These are phyloP conservation scores for Marmota flaviventris DNA, from an alignment of 2,113 vertebrate species.

Conservation along the genomic window DNA sequence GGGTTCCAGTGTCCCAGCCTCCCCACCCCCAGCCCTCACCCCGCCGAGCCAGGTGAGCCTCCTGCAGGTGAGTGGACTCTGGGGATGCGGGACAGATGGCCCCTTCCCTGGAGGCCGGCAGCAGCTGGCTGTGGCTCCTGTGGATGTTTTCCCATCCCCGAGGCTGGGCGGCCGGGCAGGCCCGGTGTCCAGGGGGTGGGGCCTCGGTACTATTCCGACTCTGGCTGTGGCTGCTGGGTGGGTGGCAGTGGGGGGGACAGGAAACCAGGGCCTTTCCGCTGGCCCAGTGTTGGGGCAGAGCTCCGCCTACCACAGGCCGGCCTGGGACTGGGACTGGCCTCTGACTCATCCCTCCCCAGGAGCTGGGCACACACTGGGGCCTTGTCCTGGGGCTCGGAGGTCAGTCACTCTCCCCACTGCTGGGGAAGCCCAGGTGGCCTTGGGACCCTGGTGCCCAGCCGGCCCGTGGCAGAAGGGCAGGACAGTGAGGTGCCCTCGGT, in stretches of 20 bases:
- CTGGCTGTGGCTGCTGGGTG: background rate
- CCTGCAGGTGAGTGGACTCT: background rate
- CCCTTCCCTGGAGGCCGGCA: background rate
- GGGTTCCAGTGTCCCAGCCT: background rate
- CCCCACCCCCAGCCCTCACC: too few relatives aligned
- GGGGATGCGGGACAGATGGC: background rate
- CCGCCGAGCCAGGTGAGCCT: background rate
- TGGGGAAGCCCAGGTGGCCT: background rate
- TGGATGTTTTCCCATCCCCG: conserved; percentile 45
- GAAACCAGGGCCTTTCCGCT: conserved; percentile 68
- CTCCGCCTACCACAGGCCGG: conserved; percentile 44
- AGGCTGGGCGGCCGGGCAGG: background rate
- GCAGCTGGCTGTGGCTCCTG: background rate
- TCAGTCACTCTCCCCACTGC: background rate
- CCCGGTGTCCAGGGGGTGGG: background rate
- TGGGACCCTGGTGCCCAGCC: too few relatives aligned
- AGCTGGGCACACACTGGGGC: conserved; percentile 15
- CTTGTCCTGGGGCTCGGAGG: conserved; percentile 17
- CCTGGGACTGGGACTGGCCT: conserved; percentile 36
- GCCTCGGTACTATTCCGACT: conserved; percentile 46
- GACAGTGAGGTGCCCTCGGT: background rate
- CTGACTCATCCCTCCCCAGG: conserved; percentile 75
- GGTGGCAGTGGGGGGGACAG: background rate
- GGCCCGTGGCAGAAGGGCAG: background rate
- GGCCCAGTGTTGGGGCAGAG: background rate